Evolutionary conservation across 2,888 invertebrate genomes (phyloP).

Genomic region (Pseudanteris insignis): DNA sequence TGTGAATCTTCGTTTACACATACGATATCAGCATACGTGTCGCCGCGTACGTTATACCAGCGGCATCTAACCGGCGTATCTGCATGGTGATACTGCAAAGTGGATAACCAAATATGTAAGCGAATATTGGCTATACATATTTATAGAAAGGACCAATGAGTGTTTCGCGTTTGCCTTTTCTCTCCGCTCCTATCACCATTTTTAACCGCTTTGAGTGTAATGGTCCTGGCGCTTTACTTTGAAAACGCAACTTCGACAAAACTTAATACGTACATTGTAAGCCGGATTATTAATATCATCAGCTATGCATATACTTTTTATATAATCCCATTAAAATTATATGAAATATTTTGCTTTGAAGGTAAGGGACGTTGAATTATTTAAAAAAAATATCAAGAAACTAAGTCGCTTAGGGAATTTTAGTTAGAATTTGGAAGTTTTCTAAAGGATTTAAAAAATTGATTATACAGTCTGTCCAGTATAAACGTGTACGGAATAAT

Average conservation of each 20-base stretch:
- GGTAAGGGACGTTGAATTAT: not conserved
- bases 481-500: too few species aligned
- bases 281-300: slow-evolving; percentile 24
- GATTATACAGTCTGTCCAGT: too few species aligned
- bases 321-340: too few species aligned
- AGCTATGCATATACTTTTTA: slow-evolving; percentile 28
- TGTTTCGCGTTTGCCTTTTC: slow-evolving; percentile 33
- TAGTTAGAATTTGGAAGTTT: too few species aligned
- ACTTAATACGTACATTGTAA: slow-evolving; percentile 32
- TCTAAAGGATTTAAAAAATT: too few species aligned
- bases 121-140: slow-evolving; percentile 61
- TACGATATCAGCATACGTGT: slow-evolving; percentile 33
- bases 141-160: slow-evolving; percentile 51
- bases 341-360: too few species aligned
- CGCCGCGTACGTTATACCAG: slow-evolving; percentile 27
- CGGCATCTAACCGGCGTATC: slow-evolving; percentile 44
- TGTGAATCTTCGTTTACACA: slow-evolving; percentile 41
- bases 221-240: slow-evolving; percentile 42
- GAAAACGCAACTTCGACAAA: slow-evolving; percentile 35
- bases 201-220: slow-evolving; percentile 43
- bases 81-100: slow-evolving; percentile 54
- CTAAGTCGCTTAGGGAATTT: too few species aligned
- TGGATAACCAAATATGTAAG: slow-evolving; percentile 54
- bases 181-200: slow-evolving; percentile 40
- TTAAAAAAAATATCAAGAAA: not conserved